Evolutionary conservation across 2,888 invertebrate genomes (phyloP).

Genomic region (Chaetoderma sp.): DNA sequence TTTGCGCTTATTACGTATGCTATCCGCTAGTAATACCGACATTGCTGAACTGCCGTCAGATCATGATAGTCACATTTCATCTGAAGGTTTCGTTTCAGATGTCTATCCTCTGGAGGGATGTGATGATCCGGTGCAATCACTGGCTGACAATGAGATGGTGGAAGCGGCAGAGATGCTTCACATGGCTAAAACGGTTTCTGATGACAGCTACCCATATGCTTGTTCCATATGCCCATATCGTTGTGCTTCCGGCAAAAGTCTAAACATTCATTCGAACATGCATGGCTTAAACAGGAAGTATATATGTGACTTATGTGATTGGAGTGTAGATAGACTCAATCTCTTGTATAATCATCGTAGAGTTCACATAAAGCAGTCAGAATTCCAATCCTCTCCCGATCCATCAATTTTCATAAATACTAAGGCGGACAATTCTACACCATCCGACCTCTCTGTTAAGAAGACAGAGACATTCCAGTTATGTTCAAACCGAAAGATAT

Average conservation of each 20-base stretch:
- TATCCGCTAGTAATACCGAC: constrained; percentile 33
- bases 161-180: too few relatives aligned
- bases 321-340: constrained; percentile 58
- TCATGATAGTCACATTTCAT: not conserved
- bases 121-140: not conserved
- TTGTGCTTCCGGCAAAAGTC: constrained; percentile 50
- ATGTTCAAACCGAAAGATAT: constrained; percentile 24
- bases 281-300: constrained; percentile 52
- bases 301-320: constrained; percentile 62
- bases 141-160: not conserved
- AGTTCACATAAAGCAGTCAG: constrained; percentile 48
- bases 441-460: not conserved
- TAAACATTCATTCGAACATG: constrained; percentile 53
- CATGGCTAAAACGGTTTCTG: too few relatives aligned
- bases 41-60: not conserved
- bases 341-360: constrained; percentile 57
- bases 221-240: constrained; percentile 55
- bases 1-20: constrained; percentile 51
- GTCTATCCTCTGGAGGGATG: too few relatives aligned
- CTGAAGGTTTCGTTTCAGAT: too few relatives aligned
- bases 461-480: too few relatives aligned
- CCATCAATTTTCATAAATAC: too few relatives aligned
- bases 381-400: constrained; percentile 44
- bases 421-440: too few relatives aligned
- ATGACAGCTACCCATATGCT: constrained; percentile 41